phyloP scores from a whole-genome alignment of 1,140 invertebrate genomes.

The Teleopsis dalmanni region DNA sequence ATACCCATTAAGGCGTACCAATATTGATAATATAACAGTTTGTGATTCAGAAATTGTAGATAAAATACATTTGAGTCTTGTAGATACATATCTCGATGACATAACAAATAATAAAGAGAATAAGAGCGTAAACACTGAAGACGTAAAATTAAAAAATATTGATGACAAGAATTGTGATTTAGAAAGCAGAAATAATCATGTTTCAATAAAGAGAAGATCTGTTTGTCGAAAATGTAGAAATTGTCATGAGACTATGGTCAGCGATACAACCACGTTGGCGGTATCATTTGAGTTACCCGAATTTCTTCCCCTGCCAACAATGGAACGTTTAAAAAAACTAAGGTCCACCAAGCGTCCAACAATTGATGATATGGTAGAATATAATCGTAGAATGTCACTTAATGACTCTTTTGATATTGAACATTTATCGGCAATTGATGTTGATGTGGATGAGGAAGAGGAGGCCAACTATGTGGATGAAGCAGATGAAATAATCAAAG shows the following conservation, averaged over 20 bases:
- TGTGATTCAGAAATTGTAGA: conserved; percentile 6
- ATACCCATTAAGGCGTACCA: not conserved
- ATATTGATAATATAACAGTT: not conserved
- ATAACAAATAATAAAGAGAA: not conserved
- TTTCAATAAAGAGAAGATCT: not conserved
- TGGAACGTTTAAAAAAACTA: too few species aligned
- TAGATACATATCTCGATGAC: conserved; percentile 1
- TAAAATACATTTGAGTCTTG: conserved; percentile 6
- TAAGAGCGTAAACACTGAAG: not conserved
- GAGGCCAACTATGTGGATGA: not conserved
- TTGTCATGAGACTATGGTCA: too few species aligned
- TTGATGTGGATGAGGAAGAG: not conserved
- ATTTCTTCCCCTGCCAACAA: too few species aligned
- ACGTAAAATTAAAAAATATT: not conserved
- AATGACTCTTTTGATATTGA: too few species aligned
- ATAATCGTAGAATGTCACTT: too few species aligned
- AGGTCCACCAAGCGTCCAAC: too few species aligned
- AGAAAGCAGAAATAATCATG: not conserved
- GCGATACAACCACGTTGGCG: too few species aligned
- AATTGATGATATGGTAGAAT: too few species aligned
- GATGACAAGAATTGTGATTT: not conserved
- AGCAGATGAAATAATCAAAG: not conserved
- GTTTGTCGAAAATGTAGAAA: conserved; percentile 8
- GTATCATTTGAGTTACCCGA: too few species aligned
- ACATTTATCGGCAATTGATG: too few species aligned